Conservation (phyloP, 2,888 invertebrate species). For the Buathra laborator region DNA sequence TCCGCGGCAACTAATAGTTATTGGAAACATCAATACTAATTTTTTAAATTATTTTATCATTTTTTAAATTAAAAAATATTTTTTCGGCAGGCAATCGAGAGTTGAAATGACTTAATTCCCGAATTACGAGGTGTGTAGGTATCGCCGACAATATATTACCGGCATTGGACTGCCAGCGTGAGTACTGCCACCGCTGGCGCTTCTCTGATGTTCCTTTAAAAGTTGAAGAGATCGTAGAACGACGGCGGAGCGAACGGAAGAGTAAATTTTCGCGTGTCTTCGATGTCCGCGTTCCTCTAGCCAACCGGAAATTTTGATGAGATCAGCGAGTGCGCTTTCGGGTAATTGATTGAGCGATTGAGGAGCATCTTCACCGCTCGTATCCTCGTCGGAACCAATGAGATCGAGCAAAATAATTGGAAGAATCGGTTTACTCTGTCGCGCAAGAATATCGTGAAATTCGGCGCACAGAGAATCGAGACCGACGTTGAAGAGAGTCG, state of each 20-base stretch:
- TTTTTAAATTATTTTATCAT: no score
- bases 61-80: no score
- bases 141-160: conserved; percentile 84
- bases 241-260: conserved; percentile 91
- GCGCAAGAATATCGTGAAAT: conserved; percentile 93
- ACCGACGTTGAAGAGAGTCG: conserved; percentile 92
- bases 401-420: conserved; percentile 95
- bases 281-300: conserved; percentile 91
- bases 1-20: no score
- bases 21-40: no score
- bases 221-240: conserved; percentile 91
- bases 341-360: conserved; percentile 89
- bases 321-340: conserved; percentile 89
- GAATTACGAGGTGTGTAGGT: no score
- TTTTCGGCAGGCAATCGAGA: no score
- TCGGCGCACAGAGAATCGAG: conserved; percentile 94
- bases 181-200: conserved; percentile 91
- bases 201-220: conserved; percentile 92
- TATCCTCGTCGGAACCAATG: conserved; percentile 94
- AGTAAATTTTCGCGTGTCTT: conserved; percentile 92
- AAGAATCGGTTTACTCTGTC: conserved; percentile 94
- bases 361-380: conserved; percentile 87
- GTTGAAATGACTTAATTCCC: no score
- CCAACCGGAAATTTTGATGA: conserved; percentile 94
- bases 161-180: conserved; percentile 88